Evolutionary conservation across 1,140 invertebrate genomes (phyloP), one percentile per base, ranked within the genome.

Genomic region (Elymnias hypermnestra): DNA sequence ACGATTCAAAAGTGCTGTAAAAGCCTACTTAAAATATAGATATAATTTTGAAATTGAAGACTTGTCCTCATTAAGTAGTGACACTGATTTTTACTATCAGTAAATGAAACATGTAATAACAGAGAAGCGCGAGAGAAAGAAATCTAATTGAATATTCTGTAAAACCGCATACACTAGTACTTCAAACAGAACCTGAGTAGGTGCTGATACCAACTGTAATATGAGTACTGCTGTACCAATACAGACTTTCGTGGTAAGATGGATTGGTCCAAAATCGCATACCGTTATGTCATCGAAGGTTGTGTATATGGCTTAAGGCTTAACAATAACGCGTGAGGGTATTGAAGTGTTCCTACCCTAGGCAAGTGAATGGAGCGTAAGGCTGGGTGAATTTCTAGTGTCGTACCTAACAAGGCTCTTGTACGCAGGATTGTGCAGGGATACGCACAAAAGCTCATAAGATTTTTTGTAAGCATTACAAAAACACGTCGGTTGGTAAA

Each of bases 401-500:
- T 7, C 40, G 38, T 23, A 41, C 40, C 45, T 60, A 63, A 60
- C 57, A 53, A 63, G 53, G 44, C 38, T 38, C 56, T 54, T 33
- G 6, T 7, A 7, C 5, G 23, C 28, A 5, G 23, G 36, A 50
- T 37, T 13, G 31, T 21, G 3, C 19, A 6, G 19, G 6, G 19
- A 21, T 6, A 21, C 19, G 3, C 19, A 5, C 1, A 12, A 29
- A 29, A 12, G 2, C n/a, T 3, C 2, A 2, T 4, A n/a, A n/a
- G 7, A 3, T 6, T 29, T 3, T 29, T 29, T 29, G 9, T 29
- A 6, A 21, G 19, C 19, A 6, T 21, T 4, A 21, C 6, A 6
- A 21, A 21, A 21, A 21, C 6, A 6, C 3, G 19, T 21, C 3
- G 6, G 19, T 4, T 21, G 19, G 6, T 21, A 21, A 21, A 21